Conservation (phyloP, 2,888 invertebrate genomes). For the Zygothrica quintamaculata region DNA sequence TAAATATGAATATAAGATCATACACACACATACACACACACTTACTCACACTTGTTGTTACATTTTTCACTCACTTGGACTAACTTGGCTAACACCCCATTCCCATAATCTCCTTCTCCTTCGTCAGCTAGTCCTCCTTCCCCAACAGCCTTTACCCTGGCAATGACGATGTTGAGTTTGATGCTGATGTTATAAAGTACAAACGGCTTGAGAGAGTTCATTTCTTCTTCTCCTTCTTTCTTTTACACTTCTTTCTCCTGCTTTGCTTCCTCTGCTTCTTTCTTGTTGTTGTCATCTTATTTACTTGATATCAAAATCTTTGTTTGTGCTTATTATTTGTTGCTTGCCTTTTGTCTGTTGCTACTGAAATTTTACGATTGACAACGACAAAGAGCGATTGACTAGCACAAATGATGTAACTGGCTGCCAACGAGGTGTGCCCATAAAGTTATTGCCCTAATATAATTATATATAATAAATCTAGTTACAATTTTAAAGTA, state of each 20-base stretch:
- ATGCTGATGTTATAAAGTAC: slow-evolving; percentile 58
- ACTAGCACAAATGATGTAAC: slow-evolving; percentile 23
- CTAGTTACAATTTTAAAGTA: too few species aligned
- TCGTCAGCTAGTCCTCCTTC: too few species aligned
- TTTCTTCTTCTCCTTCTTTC: slow-evolving; percentile 12
- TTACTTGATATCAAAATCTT: slow-evolving; percentile 77
- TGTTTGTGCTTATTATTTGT: slow-evolving; percentile 76
- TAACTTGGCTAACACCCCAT: slow-evolving; percentile 73
- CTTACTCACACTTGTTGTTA: slow-evolving; percentile 67
- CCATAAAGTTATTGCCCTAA: too few species aligned
- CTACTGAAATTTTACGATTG: slow-evolving; percentile 67
- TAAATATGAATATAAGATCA: slow-evolving; percentile 80
- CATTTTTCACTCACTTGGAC: slow-evolving; percentile 78
- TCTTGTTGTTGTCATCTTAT: slow-evolving; percentile 60
- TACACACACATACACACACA: slow-evolving; percentile 33
- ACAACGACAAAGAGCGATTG: slow-evolving; percentile 71
- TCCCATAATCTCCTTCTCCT: slow-evolving; percentile 4
- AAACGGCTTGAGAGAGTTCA: slow-evolving; percentile 43
- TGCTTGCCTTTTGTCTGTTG: slow-evolving; percentile 47
- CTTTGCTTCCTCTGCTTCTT: background rate
- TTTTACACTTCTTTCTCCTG: background rate
- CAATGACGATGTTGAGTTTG: slow-evolving; percentile 21
- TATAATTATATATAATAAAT: too few species aligned
- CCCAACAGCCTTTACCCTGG: too few species aligned
- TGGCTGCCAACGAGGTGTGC: slow-evolving; percentile 15